phyloP scores from a whole-genome alignment of 1,140 invertebrate genomes.

The Eriocheir sinensis region DNA sequence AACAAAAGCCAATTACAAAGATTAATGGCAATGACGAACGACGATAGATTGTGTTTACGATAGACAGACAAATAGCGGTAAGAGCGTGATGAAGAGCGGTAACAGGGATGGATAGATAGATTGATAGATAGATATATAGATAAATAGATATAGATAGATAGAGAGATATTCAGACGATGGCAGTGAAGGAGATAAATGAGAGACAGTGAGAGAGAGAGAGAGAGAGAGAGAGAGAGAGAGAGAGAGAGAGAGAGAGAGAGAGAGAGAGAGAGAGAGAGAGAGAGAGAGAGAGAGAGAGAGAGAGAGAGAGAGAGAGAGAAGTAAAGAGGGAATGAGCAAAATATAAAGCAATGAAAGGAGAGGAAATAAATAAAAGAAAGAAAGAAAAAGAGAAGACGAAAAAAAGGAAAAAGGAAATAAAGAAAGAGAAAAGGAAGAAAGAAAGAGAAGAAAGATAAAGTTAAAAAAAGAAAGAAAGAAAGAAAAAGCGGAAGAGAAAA shows the following conservation, averaged over 20 bases:
- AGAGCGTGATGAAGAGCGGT: no score
- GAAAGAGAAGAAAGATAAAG: not conserved
- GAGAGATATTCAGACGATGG: no score
- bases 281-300: conserved; percentile 18
- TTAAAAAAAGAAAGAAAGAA: not conserved
- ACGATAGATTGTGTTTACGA: no score
- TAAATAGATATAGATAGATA: no score
- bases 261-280: not conserved
- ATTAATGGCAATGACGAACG: no score
- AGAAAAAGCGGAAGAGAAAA: no score
- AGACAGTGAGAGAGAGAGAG: not conserved
- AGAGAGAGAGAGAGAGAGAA: conserved; percentile 27
- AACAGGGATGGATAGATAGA: no score
- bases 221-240: not conserved
- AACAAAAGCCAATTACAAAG: no score
- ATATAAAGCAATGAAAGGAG: not conserved
- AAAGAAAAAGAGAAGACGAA: not conserved
- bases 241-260: not conserved
- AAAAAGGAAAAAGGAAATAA: not conserved
- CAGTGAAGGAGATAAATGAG: no score
- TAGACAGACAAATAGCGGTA: no score
- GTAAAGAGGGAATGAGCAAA: not conserved
- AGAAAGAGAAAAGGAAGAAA: not conserved
- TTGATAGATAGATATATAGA: no score
- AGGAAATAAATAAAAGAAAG: not conserved